These are phyloP conservation scores for Rhagoletis pomonella DNA, from an alignment of 1,140 invertebrate genomes.

Conservation along the genomic window DNA sequence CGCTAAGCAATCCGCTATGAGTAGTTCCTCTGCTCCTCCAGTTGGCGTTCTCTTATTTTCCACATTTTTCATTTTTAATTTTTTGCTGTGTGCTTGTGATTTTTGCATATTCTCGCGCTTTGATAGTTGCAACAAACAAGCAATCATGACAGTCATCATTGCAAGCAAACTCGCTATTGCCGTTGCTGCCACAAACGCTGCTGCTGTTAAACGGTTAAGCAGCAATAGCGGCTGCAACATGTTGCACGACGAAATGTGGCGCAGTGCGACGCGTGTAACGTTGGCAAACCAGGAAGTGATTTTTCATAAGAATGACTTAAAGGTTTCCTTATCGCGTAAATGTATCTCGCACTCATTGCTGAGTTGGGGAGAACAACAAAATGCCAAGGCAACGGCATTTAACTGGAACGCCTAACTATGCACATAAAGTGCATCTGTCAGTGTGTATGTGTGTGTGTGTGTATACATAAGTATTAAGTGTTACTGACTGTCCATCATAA, in stretches of 20 bases:
- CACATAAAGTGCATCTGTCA: not conserved
- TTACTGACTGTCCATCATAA: slow-evolving; percentile 41
- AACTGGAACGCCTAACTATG: slow-evolving; percentile 34
- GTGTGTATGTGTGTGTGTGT: not conserved
- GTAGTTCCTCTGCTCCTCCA: not conserved
- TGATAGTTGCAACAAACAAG: slow-evolving; percentile 14
- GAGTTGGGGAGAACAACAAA: not conserved
- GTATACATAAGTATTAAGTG: slow-evolving; percentile 11
- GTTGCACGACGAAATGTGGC: slow-evolving; percentile 21
- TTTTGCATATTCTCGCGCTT: slow-evolving; percentile 51
- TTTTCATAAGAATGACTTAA: slow-evolving; percentile 49
- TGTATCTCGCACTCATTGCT: slow-evolving; percentile 37
- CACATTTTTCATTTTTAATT: too few relatives aligned
- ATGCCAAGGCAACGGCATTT: slow-evolving; percentile 37
- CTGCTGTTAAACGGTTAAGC: slow-evolving; percentile 17
- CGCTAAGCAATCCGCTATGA: not conserved
- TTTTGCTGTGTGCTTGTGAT: not conserved
- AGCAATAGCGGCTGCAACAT: not conserved
- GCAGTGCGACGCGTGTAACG: slow-evolving; percentile 34
- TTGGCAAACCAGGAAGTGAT: slow-evolving; percentile 43
- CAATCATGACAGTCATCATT: slow-evolving; percentile 51
- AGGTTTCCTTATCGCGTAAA: slow-evolving; percentile 46
- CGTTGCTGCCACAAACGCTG: not conserved
- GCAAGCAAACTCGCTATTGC: not conserved
- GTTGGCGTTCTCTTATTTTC: not conserved